Base-by-base conservation (phyloP, 2,797 vertebrate genomes). In the Phaenicophaeus curvirostris region DNA sequence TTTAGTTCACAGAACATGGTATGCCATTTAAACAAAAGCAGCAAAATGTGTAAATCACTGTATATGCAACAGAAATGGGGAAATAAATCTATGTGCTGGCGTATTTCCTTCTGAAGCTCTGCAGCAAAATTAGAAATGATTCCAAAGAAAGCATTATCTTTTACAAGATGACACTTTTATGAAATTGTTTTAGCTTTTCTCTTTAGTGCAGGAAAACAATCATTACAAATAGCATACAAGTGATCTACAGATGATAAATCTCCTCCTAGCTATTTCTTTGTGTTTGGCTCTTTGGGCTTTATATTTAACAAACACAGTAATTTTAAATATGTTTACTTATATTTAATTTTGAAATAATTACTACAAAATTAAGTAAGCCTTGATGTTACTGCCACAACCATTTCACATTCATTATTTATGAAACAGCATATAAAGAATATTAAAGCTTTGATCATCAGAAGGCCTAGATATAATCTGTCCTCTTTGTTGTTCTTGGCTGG, bases 321-420 rank as follows among this genome's bases (percentile, higher is more conserved):
- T 94, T 96, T 96, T 44, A 96, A 96, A 96, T 91, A 76, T 89
- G 73, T 89, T 96, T 96, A 58, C 51, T 91, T 91, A 86, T 77
- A 90, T 96, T 96, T 97, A 97, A 97, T 95, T 97, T 96, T 92
- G 93, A 96, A 91, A 94, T 95, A 96, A 96, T 97, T 96, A 94
- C 73, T 96, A 37, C 33, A 89, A 93, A 69, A 93, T 78, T 87
- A 95, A 81, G 77, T 93, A 93, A 94, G 92, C 85, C 80, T 97
- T 89, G 77, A 79, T 95, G 88, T 91, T 95, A 68, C 65, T 94
- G 73, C 58, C 65, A 93, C 71, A 96, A 79, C 42, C n/a, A 82
- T 95, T 97, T 94, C 69, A 89, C 90, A 96, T 96, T 95, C 87
- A 96, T 96, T 96, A 95, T 96, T 96, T 95, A 97, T 96, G 94